These are phyloP conservation scores for Pantherophis alleghaniensis DNA, from an alignment of 2,797 vertebrate genomes.

Conservation along the genomic window DNA sequence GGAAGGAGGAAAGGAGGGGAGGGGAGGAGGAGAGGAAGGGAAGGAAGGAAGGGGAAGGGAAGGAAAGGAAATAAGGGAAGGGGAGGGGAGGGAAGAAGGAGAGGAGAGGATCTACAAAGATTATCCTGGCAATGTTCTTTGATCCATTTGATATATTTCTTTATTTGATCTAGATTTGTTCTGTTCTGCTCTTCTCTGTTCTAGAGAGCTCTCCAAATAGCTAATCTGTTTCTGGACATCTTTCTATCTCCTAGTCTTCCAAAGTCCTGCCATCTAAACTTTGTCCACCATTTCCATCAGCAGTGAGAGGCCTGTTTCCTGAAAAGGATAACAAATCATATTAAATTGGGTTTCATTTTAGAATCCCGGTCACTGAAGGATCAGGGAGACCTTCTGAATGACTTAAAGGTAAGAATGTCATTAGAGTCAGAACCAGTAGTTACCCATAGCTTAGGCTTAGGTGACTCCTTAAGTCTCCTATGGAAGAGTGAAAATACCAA, in stretches of 20 bases:
- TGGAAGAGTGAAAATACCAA: neutral
- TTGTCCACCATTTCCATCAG: neutral
- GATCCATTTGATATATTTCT: neutral
- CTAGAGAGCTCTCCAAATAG: neutral
- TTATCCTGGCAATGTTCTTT: neutral
- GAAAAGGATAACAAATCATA: neutral
- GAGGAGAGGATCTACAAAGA: neutral
- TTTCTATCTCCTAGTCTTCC: neutral
- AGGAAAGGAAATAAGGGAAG: too few relatives aligned
- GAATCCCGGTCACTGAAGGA: neutral
- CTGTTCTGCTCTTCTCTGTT: neutral
- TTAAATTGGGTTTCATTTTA: neutral
- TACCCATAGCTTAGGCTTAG: neutral
- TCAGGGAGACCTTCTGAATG: neutral
- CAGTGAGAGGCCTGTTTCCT: neutral
- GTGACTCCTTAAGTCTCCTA: too few relatives aligned
- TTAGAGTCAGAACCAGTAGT: neutral
- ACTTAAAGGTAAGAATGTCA: too few relatives aligned
- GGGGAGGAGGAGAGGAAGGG: too few relatives aligned
- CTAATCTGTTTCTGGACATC: neutral
- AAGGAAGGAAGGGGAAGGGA: too few relatives aligned
- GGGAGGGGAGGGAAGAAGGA: too few relatives aligned
- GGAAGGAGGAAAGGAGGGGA: too few relatives aligned
- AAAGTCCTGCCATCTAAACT: neutral
- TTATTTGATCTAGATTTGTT: neutral